phyloP scores from a whole-genome alignment of 2,888 invertebrate genomes.

The Nymphalis urticae region DNA sequence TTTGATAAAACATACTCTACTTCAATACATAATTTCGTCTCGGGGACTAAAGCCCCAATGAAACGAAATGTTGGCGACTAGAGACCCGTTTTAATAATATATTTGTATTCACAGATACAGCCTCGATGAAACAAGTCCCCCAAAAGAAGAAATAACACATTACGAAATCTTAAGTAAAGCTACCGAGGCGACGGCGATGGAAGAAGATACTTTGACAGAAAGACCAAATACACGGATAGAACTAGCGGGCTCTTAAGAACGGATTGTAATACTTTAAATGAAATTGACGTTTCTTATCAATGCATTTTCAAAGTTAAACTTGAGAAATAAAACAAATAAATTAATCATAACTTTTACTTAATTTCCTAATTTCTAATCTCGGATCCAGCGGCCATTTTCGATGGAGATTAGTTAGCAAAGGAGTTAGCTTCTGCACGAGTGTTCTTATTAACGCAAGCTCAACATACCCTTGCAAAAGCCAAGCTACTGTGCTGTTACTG shows the following conservation, averaged over 20 bases:
- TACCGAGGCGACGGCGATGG: conserved; percentile 37
- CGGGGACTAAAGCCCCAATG: no score
- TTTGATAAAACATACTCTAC: no score
- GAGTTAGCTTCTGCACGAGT: no score
- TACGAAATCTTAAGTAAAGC: conserved; percentile 83
- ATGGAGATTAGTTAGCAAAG: no score
- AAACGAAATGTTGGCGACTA: no score
- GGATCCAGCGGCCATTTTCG: no score
- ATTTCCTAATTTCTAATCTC: not conserved
- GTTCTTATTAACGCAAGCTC: no score
- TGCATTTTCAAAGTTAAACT: not conserved
- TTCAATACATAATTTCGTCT: no score
- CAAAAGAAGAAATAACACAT: conserved; percentile 74
- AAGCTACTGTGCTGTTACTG: no score
- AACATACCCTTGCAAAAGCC: no score
- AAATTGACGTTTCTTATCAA: not conserved
- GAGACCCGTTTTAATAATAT: conserved; percentile 1
- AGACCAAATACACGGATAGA: not conserved
- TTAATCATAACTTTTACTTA: not conserved
- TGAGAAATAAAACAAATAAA: not conserved
- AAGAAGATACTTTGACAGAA: not conserved
- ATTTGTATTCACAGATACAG: conserved; percentile 70
- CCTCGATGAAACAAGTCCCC: conserved; percentile 83
- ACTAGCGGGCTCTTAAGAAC: not conserved
- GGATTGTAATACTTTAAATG: not conserved